A percentile compares a stretch with the other conserved stretches of the same genome.
These are phyloP conservation scores for Felis catus DNA, from an alignment of 2,113 vertebrate genomes.

Conservation along the genomic window DNA sequence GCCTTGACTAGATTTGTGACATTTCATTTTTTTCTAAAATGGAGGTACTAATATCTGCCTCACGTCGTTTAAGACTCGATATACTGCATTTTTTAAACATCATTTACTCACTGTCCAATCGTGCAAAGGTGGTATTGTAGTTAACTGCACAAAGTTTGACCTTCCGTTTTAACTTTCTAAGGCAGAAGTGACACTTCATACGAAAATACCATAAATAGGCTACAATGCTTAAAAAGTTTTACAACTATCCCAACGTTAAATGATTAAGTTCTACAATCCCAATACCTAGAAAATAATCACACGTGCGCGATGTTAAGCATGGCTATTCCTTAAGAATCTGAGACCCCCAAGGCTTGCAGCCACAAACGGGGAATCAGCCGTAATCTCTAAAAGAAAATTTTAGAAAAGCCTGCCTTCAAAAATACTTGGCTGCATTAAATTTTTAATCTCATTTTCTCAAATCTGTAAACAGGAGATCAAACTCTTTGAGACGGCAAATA, in stretches of 20 bases:
- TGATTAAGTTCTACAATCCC: not conserved
- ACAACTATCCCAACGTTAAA: not conserved
- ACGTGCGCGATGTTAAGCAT: conserved; percentile 3
- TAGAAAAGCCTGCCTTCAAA: not conserved
- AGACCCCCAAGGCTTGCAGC: not conserved
- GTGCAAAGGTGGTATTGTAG: not conserved
- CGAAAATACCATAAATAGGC: not conserved
- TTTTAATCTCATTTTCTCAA: not conserved
- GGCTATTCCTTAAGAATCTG: not conserved
- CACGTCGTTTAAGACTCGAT: not conserved
- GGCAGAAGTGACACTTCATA: not conserved
- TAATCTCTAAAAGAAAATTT: not conserved
- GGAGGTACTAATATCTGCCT: not conserved
- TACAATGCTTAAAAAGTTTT: not conserved
- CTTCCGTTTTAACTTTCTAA: not conserved
- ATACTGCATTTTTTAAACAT: not conserved
- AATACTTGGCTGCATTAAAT: not conserved
- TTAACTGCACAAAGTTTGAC: not conserved
- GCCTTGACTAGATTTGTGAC: not conserved
- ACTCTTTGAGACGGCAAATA: not conserved
- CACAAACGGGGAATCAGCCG: not conserved
- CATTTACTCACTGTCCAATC: not conserved
- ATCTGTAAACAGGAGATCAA: not conserved
- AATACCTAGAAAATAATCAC: not conserved
- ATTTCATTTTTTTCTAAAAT: conserved; percentile 17